Evolutionary conservation across 2,888 invertebrate species (phyloP).

Genomic region (Ephialtes manifestator): DNA sequence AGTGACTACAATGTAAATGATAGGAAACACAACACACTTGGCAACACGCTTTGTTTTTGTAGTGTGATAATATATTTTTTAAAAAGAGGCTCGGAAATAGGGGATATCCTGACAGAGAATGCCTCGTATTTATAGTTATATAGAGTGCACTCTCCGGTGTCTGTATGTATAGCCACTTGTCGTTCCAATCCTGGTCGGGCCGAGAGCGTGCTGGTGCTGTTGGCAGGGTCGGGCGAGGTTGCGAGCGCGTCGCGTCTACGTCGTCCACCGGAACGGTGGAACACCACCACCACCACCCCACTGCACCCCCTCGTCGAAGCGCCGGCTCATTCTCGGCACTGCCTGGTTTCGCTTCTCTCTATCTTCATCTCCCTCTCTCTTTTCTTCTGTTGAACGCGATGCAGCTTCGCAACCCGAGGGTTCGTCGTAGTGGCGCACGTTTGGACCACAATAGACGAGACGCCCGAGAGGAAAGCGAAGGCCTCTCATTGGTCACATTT

Average conservation of each 20-base stretch:
- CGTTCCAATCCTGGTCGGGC: slow-evolving; percentile 43
- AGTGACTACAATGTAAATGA: no score
- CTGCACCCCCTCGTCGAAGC: slow-evolving; percentile 66
- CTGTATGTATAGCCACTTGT: slow-evolving; percentile 63
- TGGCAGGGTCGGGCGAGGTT: slow-evolving; percentile 70
- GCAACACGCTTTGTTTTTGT: no score
- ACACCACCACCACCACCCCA: slow-evolving; percentile 32
- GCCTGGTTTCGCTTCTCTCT: neutral
- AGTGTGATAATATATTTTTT: no score
- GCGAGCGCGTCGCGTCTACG: slow-evolving; percentile 62
- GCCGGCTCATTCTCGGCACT: slow-evolving; percentile 52
- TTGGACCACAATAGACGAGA: slow-evolving; percentile 68
- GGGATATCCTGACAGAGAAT: neutral
- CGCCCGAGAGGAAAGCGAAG: slow-evolving; percentile 73
- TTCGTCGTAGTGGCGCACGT: slow-evolving; percentile 47
- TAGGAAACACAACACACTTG: no score
- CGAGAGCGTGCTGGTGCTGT: slow-evolving; percentile 33
- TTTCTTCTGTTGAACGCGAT: slow-evolving; percentile 33
- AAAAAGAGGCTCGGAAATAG: no score
- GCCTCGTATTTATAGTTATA: neutral
- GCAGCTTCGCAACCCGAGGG: slow-evolving; percentile 48
- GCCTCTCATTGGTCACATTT: slow-evolving; percentile 73
- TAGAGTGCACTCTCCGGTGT: neutral
- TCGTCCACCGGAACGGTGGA: slow-evolving; percentile 66
- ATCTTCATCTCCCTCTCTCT: neutral